Percentiles rank a stretch among this genome's conserved stretches.
Conservation (phyloP, 2,113 vertebrate species). For the Xyrauchen texanus region DNA sequence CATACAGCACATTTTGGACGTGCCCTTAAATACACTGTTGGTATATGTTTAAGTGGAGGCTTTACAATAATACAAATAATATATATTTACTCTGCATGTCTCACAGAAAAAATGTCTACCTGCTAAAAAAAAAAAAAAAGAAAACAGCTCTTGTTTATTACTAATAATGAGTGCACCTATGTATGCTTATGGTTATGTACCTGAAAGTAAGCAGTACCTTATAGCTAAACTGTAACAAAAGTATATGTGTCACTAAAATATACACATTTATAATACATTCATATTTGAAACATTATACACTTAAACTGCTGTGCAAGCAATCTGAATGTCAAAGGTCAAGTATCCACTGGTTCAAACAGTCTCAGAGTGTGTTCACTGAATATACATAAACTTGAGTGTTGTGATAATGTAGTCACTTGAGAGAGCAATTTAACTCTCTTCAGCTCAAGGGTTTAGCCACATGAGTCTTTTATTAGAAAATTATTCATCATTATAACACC, state of each 20-base stretch:
- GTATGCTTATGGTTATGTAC: not conserved
- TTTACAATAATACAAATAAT: too few relatives aligned
- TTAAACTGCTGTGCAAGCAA: slow-evolving; percentile 12
- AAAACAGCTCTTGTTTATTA: too few relatives aligned
- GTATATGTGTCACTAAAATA: not conserved
- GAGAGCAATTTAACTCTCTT: slow-evolving; percentile 16
- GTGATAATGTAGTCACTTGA: slow-evolving; percentile 40
- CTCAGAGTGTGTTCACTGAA: slow-evolving; percentile 11
- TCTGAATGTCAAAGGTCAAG: slow-evolving; percentile 34
- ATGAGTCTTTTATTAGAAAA: slow-evolving; percentile 27
- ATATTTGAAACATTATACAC: slow-evolving; percentile 11
- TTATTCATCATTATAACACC: slow-evolving; percentile 28
- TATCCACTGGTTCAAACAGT: slow-evolving; percentile 11
- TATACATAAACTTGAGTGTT: slow-evolving; percentile 40
- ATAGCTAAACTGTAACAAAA: not conserved
- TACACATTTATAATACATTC: not conserved
- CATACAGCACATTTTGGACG: too few relatives aligned
- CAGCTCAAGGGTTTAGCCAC: slow-evolving; percentile 24
- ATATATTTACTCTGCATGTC: too few relatives aligned
- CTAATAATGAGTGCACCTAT: too few relatives aligned
- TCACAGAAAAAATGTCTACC: too few relatives aligned
- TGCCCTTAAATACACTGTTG: too few relatives aligned
- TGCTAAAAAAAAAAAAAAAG: too few relatives aligned
- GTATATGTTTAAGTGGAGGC: too few relatives aligned
- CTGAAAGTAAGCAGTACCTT: too few relatives aligned